Conservation (phyloP, 2,113 vertebrate genomes). For the Paramormyrops kingsleyae region DNA sequence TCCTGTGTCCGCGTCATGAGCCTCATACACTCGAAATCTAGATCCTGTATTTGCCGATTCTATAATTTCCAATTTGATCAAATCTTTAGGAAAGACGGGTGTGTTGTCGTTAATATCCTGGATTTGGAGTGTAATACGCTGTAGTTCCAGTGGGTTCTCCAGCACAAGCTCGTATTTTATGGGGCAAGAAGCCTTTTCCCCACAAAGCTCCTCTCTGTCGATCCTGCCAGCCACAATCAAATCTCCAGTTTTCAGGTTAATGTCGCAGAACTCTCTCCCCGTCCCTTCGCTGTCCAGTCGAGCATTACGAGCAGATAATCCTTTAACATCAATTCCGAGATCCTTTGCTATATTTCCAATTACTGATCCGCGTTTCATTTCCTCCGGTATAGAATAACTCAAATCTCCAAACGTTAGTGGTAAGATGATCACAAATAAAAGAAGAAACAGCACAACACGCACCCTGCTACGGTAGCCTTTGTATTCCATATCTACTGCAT, state of each 20-base stretch:
- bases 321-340: conserved; percentile 19
- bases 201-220: background rate
- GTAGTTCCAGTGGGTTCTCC: background rate
- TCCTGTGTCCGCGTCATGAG: background rate
- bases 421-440: background rate
- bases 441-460: background rate
- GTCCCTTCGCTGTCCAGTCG: background rate
- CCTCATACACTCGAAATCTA: background rate
- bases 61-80: accelerated
- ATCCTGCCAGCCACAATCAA: background rate
- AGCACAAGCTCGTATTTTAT: background rate
- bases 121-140: background rate
- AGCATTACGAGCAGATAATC: conserved; percentile 14
- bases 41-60: background rate
- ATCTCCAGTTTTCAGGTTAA: background rate
- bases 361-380: conserved; percentile 47
- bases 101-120: background rate
- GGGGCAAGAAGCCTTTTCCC: background rate
- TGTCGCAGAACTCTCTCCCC: background rate
- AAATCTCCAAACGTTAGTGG: conserved; percentile 40
- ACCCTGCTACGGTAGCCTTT: background rate
- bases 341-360: background rate
- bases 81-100: background rate
- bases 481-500: conserved; percentile 6
- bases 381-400: conserved; percentile 63